Percentiles rank a stretch among this genome's conserved stretches.
phyloP scores from a whole-genome alignment of 2,113 vertebrate genomes.

The Ahaetulla prasina region DNA sequence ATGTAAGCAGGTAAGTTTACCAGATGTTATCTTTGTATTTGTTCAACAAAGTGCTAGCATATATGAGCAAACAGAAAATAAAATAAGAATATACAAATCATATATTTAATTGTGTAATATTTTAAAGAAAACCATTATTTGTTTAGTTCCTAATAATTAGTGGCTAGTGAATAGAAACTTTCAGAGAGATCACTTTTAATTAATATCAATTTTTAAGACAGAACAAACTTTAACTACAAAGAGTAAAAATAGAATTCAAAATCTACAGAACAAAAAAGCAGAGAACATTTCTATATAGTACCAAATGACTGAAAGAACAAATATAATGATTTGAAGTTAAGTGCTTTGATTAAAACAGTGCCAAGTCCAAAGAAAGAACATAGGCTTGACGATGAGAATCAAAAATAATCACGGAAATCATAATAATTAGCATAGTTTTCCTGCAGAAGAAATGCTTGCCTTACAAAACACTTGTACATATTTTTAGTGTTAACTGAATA shows the following conservation, averaged over 20 bases:
- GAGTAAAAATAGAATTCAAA: background rate
- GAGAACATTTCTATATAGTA: background rate
- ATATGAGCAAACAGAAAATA: background rate
- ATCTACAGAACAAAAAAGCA: background rate
- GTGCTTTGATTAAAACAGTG: slow-evolving; percentile 3
- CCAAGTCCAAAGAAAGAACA: background rate
- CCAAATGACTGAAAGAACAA: background rate
- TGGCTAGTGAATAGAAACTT: background rate
- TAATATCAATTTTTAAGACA: background rate
- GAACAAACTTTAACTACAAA: background rate
- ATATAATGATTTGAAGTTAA: background rate
- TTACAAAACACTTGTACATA: background rate
- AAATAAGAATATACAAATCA: background rate
- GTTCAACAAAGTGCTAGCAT: background rate
- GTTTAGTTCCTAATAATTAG: background rate
- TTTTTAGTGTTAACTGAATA: background rate
- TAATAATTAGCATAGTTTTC: background rate
- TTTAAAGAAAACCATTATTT: background rate
- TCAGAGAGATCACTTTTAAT: background rate
- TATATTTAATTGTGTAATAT: background rate
- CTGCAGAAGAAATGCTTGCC: background rate
- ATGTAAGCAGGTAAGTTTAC: background rate
- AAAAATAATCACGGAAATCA: background rate
- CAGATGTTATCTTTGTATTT: background rate
- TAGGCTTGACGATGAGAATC: background rate